Conservation (phyloP, 2,113 vertebrate genomes). For the Bubo bubo region DNA sequence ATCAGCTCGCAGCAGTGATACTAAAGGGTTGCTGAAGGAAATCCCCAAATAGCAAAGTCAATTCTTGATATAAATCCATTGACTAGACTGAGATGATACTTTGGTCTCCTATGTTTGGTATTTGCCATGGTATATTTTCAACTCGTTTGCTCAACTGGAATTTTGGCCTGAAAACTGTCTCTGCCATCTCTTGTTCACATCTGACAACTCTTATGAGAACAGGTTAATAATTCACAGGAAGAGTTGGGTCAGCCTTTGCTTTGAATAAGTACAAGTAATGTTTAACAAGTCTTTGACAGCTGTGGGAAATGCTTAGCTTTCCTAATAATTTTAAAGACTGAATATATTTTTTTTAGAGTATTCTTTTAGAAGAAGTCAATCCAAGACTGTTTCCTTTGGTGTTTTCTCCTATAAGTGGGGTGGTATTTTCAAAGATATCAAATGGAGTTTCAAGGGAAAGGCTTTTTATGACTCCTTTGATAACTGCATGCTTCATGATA, state of each 20-base stretch:
- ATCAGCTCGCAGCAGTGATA: neutral
- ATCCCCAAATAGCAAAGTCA: neutral
- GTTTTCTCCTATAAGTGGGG: neutral
- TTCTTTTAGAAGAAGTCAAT: neutral
- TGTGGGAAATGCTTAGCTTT: neutral
- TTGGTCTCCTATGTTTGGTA: neutral
- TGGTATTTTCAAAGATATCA: neutral
- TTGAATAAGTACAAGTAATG: neutral
- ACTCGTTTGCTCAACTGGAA: neutral
- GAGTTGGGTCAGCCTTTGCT: neutral
- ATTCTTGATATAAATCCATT: neutral
- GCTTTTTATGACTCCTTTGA: neutral
- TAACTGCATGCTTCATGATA: neutral
- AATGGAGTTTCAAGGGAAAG: neutral
- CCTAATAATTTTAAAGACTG: neutral
- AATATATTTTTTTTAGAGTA: neutral
- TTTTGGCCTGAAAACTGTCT: neutral
- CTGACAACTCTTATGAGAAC: neutral
- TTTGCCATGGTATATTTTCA: neutral
- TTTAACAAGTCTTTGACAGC: conserved; percentile 19
- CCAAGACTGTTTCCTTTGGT: neutral
- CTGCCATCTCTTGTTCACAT: neutral
- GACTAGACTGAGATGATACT: neutral
- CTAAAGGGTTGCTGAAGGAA: neutral
- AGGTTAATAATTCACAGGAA: neutral